Evolutionary conservation across 2,888 invertebrate genomes (phyloP), one percentile per base, ranked within the genome.

Genomic region (Tenthredo notha): DNA sequence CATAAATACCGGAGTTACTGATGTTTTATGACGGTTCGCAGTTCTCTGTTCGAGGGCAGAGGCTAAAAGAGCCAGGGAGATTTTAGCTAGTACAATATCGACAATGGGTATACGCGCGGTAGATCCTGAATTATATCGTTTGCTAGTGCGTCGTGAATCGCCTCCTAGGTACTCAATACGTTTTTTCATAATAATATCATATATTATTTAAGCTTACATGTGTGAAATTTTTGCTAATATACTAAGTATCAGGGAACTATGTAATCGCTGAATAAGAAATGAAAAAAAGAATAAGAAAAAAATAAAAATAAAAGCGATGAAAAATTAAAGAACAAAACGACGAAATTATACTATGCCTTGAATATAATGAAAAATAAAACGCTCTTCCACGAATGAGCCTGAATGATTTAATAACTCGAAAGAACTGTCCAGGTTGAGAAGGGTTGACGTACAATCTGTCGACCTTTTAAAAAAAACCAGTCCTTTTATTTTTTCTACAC

Each of bases 1-100:
- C 91, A 93, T 93, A 93, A 93, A 93, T 93, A 92, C 91, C 89
- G 92, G 92, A 90, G 92, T 93, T 93, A 93, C 91, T 92, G 90
- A 91, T 92, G 92, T 93, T 93, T 93, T 93, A 93, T 91, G 92
- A 91, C 25, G 58, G 21, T 70, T 40, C 70, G 43, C 67, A 58
- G 65, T 84, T 75, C 84, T 84, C 72, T 65, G 25, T 61, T 47
- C 47, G 84, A 25, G 86, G 86, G 85, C 86, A 85, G 85, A 85
- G 86, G 87, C 70, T 80, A 25, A 54, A 85, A 87, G 85, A 80
- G 86, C 86, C 89, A 89, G 88, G 87, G 89, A 88, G 86, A 86
- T 80, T 61, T 80, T 40, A 58, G 21, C 61, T 37, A 61, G 37
- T 78, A 37, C 80, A 86, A 88, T 92, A 92, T 92, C 92, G 92